Evolutionary conservation across 2,797 vertebrate species (phyloP), one percentile per base, ranked within the genome.

Genomic region (Selene dorsalis): DNA sequence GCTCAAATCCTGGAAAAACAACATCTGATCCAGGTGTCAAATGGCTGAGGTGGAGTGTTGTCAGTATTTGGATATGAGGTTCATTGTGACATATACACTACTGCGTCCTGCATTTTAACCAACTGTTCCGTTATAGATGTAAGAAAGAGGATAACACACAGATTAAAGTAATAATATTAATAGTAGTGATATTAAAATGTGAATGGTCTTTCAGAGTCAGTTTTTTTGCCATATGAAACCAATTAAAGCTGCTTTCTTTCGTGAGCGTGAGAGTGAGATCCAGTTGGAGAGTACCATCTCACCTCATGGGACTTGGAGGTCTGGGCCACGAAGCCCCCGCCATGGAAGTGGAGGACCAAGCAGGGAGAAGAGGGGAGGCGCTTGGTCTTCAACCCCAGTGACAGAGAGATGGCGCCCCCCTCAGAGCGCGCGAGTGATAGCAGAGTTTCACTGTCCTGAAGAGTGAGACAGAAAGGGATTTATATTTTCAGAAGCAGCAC

Each of bases 241-340:
- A 57, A 38, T 24, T 4, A 20, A n/a, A 4, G 17, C 26, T 48
- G 28, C 13, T 58, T n/a, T 76, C 74, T 55, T 17, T 14, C 24
- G 41, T 41, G n/a, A n/a, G n/a, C n/a, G n/a, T n/a, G n/a, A n/a
- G 8, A 39, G 17, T 2, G 16, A 30, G 13, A 53, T 52, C 6
- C 0, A 62, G 9, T 24, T 64, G 13, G 1, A 64, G 18, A 66
- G 17, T 3, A 55, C 17, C 10, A 22, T 71, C 80, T 88, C 76
- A 96, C 95, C 95, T 98, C 97, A 0, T 98, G 97, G 1, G 97
- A 98, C 86, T 96, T 98, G 61, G 97, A 98, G 4, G 97, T 98
- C 92, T 98, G 97, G 0, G 97, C 97, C 84, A 98, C 97, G 62
- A 98, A 98, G 47, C 97, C 97, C 0, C 97, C 97, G 0, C 97